Base-by-base conservation (phyloP, 2,797 vertebrate species). In the Poecile montanus region DNA sequence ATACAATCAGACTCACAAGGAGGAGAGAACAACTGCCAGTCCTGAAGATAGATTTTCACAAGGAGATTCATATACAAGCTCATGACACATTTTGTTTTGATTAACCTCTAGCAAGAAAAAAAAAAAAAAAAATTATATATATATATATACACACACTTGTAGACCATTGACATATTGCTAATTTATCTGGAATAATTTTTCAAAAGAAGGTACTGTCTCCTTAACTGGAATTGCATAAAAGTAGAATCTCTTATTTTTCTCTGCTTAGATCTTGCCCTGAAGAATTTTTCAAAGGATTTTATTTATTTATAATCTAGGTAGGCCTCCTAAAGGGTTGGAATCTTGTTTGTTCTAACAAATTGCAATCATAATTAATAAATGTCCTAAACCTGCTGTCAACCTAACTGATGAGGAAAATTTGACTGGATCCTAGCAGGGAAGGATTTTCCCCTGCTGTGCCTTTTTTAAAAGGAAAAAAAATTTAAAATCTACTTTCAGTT, bases 281-380 rank as follows among this genome's bases (percentile, higher is more conserved):
- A 93, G 34, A 54, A 67, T 63, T 91, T 93, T 75, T 65, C 65
- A 66, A 76, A 16, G 12, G 19, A 67, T 62, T 91, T 89, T 70
- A 66, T 89, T 84, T 85, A 89, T 89, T 95, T 91, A 85, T 85
- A 77, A 89, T 77, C 57, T 75, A 2, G 1, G 14, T 67, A 92
- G 72, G 27, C 27, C 44, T 89, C 72, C 54, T 87, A 85, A 92
- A 91, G 61, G 9, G 84, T 77, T 88, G 42, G 53, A 87, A 85
- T 77, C 50, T 83, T 89, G 65, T 88, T 91, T 77, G 48, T 32
- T 91, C 77, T 91, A 81, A 92, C 44, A 38, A 32, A 93, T 88
- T 73, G 54, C 73, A 67, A 60, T 57, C 66, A 42, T 79, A 93
- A 92, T 78, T 91, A 95, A 83, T 92, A 88, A 92, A 95, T 73